phyloP scores from a whole-genome alignment of 2,888 invertebrate genomes.

The Hoplodrina ambigua region DNA sequence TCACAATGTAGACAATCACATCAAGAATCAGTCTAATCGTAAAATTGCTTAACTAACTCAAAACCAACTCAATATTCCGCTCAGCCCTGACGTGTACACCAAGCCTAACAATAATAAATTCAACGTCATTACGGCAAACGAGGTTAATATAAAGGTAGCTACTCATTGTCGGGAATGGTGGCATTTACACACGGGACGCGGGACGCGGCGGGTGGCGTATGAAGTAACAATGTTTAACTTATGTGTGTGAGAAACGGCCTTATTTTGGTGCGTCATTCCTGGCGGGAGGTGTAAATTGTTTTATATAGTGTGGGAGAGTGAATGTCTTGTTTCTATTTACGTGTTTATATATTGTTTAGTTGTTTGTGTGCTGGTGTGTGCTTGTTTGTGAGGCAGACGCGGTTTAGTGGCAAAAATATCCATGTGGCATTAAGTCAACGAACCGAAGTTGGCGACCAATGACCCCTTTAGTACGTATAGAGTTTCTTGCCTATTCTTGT shows the following conservation, averaged over 20 bases:
- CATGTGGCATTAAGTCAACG: background rate
- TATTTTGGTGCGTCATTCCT: conserved; percentile 51
- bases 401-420: no score
- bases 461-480: background rate
- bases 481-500: no score
- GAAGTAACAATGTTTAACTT: conserved; percentile 60
- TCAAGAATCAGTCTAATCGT: conserved; percentile 2
- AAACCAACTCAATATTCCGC: conserved; percentile 33
- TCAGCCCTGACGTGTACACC: conserved; percentile 48
- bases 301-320: conserved; percentile 28
- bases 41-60: conserved; percentile 40
- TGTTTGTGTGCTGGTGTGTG: background rate
- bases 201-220: conserved; percentile 33
- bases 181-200: conserved; percentile 66
- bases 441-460: background rate
- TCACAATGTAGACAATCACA: background rate
- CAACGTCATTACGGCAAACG: conserved; percentile 73
- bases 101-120: conserved; percentile 72
- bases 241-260: conserved; percentile 52
- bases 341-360: background rate
- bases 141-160: conserved; percentile 77
- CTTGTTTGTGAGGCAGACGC: no score
- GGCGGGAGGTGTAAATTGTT: conserved; percentile 44
- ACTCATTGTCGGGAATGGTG: conserved; percentile 70
- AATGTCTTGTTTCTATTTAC: conserved; percentile 16